Evolutionary conservation across 2,113 vertebrate genomes (phyloP).

Genomic region (Myotis yumanensis): DNA sequence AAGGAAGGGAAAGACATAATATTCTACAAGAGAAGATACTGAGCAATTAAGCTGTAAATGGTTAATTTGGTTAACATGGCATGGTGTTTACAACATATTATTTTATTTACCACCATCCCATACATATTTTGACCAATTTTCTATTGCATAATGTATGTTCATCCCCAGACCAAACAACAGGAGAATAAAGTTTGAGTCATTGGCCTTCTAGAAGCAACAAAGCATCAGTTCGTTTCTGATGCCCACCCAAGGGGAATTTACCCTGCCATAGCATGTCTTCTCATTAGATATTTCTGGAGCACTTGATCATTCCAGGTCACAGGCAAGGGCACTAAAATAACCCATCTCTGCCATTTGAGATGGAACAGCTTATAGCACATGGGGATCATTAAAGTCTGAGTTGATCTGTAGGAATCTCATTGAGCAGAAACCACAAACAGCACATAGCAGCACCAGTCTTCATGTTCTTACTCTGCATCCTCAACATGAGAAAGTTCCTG

Average conservation of each 20-base stretch:
- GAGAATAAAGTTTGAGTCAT: neutral
- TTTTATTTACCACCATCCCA: neutral
- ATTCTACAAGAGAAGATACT: neutral
- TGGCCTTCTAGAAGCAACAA: neutral
- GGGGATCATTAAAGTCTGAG: neutral
- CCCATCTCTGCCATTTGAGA: neutral
- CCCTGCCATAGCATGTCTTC: neutral
- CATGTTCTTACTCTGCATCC: neutral
- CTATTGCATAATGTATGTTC: neutral
- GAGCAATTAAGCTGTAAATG: neutral
- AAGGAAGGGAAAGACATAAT: neutral
- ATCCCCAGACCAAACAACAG: neutral
- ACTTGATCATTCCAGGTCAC: neutral
- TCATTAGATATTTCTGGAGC: neutral
- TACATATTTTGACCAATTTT: neutral
- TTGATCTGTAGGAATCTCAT: neutral
- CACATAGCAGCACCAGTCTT: neutral
- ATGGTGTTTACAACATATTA: neutral
- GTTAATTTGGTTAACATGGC: neutral
- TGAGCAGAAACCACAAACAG: constrained; percentile 40
- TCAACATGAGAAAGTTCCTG: constrained; percentile 13
- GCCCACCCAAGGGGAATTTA: neutral
- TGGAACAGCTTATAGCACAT: neutral
- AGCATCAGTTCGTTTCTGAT: neutral
- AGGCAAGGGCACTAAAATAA: neutral